phyloP scores from a whole-genome alignment of 2,797 vertebrate species.

The Hydrolagus colliei region DNA sequence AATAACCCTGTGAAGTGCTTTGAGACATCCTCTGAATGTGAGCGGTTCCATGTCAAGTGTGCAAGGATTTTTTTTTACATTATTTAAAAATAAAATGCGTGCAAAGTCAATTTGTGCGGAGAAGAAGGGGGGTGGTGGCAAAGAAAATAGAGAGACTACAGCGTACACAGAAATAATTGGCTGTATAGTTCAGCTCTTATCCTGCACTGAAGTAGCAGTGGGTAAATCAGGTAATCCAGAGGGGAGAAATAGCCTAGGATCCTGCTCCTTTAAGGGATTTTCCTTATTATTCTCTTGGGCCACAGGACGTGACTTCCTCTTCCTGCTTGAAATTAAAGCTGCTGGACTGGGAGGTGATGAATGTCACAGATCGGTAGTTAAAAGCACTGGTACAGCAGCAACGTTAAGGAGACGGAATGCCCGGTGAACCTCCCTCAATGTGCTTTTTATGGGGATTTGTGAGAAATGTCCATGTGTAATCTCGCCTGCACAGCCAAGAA shows the following conservation, averaged over 20 bases:
- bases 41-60: no score
- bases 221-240: background rate
- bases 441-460: background rate
- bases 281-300: background rate
- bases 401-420: background rate
- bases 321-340: constrained; percentile 11
- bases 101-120: no score
- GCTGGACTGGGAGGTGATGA: background rate
- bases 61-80: no score
- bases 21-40: no score
- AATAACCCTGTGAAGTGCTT: no score
- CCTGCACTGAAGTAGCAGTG: no score
- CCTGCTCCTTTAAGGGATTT: constrained; percentile 1
- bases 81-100: no score
- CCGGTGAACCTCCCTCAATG: background rate
- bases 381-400: background rate
- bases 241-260: background rate
- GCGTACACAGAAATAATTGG: no score
- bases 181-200: no score
- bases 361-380: background rate
- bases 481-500: background rate
- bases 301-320: background rate
- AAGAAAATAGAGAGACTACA: no score
- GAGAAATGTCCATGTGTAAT: background rate
- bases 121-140: no score